phyloP scores from a whole-genome alignment of 2,888 invertebrate genomes.

The Agrochola macilenta region DNA sequence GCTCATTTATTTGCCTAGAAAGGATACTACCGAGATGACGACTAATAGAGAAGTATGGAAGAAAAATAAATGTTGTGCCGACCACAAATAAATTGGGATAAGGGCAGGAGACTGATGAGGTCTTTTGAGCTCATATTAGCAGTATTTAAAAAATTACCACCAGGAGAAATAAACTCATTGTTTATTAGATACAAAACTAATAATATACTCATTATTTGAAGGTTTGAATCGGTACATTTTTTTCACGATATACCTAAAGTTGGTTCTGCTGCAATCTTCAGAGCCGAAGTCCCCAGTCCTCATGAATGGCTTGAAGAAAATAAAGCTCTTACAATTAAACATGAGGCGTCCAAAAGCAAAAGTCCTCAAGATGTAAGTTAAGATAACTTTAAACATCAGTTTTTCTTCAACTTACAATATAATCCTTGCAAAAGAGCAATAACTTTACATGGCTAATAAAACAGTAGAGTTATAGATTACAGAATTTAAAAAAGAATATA shows the following conservation, averaged over 20 bases:
- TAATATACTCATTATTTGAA: constrained; percentile 50
- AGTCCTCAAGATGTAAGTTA: constrained; percentile 67
- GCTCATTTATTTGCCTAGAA: too few relatives aligned
- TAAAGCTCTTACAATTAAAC: constrained; percentile 69
- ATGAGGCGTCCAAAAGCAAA: constrained; percentile 76
- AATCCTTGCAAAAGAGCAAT: background rate
- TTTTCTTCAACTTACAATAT: background rate
- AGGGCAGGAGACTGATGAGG: too few relatives aligned
- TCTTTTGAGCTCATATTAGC: too few relatives aligned
- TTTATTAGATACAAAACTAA: background rate
- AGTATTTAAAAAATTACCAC: background rate
- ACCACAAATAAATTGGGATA: too few relatives aligned
- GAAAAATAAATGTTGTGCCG: too few relatives aligned
- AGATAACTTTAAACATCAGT: background rate
- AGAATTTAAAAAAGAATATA: background rate
- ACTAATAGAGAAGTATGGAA: too few relatives aligned
- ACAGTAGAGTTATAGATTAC: background rate
- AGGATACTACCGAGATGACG: too few relatives aligned
- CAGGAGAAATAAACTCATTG: background rate
- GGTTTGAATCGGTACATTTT: constrained; percentile 78
- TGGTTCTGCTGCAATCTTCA: constrained; percentile 76
- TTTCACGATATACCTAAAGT: constrained; percentile 80
- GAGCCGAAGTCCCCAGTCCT: constrained; percentile 77
- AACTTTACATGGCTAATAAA: background rate
- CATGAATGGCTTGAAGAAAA: constrained; percentile 79